Percentiles rank a stretch among this genome's conserved stretches.
Conservation (phyloP, 2,888 invertebrate genomes). For the Spisula solida region DNA sequence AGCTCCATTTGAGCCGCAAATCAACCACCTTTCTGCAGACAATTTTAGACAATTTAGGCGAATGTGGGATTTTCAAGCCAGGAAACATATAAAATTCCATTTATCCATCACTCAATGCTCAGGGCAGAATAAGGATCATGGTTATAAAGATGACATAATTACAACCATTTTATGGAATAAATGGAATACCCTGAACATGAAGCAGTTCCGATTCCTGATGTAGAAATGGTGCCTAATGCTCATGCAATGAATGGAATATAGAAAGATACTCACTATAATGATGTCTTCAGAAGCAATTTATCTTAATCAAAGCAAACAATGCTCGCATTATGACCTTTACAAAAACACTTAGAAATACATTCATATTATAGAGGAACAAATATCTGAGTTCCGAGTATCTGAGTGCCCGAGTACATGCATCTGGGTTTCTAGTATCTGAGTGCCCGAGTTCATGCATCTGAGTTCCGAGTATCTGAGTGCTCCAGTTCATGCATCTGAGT, state of each 20-base stretch:
- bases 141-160: neutral
- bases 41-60: neutral
- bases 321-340: neutral
- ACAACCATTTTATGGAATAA: conserved; percentile 12
- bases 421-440: no score
- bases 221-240: conserved; percentile 3
- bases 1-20: conserved; percentile 16
- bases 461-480: no score
- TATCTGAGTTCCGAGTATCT: no score
- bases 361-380: neutral
- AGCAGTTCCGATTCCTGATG: neutral
- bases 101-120: conserved; percentile 11
- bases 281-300: no score
- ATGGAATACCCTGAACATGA: neutral
- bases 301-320: no score
- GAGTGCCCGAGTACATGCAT: no score
- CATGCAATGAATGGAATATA: neutral
- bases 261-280: no score
- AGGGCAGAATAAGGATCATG: neutral
- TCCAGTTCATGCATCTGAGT: no score
- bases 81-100: conserved; percentile 17
- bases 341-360: neutral
- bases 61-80: neutral
- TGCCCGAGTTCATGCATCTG: no score
- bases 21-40: neutral